Evolutionary conservation across 2,888 invertebrate species (phyloP).

Genomic region (Drosophila anomalata): DNA sequence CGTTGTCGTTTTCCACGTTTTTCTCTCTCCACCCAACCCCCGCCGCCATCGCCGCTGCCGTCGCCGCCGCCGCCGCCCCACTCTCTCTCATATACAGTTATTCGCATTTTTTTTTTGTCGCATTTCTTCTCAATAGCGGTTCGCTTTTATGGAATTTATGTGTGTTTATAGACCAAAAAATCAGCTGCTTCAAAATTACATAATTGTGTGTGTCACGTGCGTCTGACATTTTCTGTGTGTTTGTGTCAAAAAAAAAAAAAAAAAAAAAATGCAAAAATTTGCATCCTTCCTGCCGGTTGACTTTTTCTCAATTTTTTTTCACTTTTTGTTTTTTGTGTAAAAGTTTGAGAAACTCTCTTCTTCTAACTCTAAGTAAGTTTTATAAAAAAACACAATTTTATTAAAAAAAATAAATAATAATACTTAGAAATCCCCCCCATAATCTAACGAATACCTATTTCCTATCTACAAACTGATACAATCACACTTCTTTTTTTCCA

Average conservation of each 20-base stretch:
- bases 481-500: background rate
- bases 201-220: conserved; percentile 40
- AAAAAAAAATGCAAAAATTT: background rate
- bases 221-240: conserved; percentile 2
- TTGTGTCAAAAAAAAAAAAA: background rate
- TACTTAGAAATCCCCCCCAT: background rate
- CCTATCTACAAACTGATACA: conserved; percentile 1
- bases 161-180: conserved; percentile 2
- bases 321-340: background rate
- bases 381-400: background rate
- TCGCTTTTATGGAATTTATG: background rate
- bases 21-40: too few species aligned
- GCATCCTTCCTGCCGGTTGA: background rate
- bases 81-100: conserved; percentile 1
- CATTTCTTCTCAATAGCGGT: background rate
- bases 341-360: background rate
- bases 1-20: conserved; percentile 19
- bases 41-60: too few species aligned
- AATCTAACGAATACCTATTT: background rate
- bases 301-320: background rate
- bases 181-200: conserved; percentile 37
- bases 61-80: background rate
- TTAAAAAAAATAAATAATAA: background rate
- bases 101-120: conserved; percentile 5
- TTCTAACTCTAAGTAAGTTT: background rate